Percentiles rank a stretch among this genome's conserved stretches.
These are phyloP conservation scores for Amphibalanus amphitrite DNA, from an alignment of 1,140 invertebrate species.

Conservation along the genomic window DNA sequence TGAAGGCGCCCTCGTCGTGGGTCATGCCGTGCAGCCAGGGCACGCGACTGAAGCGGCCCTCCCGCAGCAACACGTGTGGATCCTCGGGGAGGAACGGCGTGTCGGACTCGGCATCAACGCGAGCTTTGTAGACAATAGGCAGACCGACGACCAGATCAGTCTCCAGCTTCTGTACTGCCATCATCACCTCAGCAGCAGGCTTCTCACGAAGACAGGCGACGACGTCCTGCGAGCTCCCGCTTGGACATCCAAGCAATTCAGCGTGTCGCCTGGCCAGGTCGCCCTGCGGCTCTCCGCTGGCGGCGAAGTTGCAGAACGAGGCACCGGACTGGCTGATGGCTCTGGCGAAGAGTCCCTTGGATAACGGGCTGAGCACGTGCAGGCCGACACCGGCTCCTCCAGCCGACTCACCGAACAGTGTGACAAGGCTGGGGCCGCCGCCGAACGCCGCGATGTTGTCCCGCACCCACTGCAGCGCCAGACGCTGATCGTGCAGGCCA, in stretches of 20 bases:
- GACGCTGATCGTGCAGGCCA: conserved; percentile 26
- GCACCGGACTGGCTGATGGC: conserved; percentile 7
- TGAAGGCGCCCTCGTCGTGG: conserved; percentile 2
- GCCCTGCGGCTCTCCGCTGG: neutral
- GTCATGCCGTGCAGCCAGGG: conserved; percentile 4
- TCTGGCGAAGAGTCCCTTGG: neutral
- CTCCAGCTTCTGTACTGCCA: neutral
- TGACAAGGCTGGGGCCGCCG: conserved; percentile 19
- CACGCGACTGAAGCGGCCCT: conserved; percentile 1
- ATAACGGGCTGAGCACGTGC: neutral
- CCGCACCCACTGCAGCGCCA: conserved; percentile 25
- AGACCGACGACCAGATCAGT: neutral
- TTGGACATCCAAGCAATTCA: neutral
- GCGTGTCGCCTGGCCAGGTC: neutral
- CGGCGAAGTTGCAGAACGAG: neutral
- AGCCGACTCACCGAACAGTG: conserved; percentile 6
- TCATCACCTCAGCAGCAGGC: neutral
- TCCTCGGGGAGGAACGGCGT: neutral
- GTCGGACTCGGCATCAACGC: neutral
- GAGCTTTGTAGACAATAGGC: neutral
- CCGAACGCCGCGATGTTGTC: conserved; percentile 25
- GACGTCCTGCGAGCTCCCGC: neutral
- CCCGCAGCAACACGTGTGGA: neutral
- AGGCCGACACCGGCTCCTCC: conserved; percentile 7
- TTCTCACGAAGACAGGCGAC: neutral